Evolutionary conservation across 2,888 invertebrate genomes (phyloP), one percentile per base, ranked within the genome.

Genomic region (Pasiphila rectangulata): DNA sequence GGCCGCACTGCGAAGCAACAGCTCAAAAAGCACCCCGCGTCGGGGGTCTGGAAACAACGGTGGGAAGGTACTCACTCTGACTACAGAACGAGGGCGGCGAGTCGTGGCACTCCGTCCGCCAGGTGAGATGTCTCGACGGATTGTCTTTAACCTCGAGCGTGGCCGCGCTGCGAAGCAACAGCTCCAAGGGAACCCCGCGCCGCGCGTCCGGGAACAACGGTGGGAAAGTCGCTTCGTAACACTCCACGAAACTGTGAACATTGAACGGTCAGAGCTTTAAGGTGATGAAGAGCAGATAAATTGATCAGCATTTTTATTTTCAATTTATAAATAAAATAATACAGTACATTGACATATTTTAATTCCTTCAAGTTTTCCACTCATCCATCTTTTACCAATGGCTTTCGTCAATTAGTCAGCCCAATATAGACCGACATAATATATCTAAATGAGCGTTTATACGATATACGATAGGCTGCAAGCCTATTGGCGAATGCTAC

Each of bases 1-100:
- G 5, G 93, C 91, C 5, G 97, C 91, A 74, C 96, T 96, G 37
- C 96, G 94, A 16, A 98, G 91, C 42, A 98, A 85, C 82, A 98
- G 95, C 75, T 98, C 98, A 44, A 98, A 79, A 0, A 96, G 94
- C 9, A 97, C 97, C 2, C 97, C 96, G 47, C 82, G 90, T 2
- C 91, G 91, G 0, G 63, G 16, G 63, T 92, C 91, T n/a, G 93
- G 77, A 7, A 88, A 79, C 32, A 94, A 72, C 17, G 89, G 71
- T 6, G 92, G 91, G 73, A 94, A 95, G 69, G 93, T 93, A 73
- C 79, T 75, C 20, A 82, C 81, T 81, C 10, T 63, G 69, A 21
- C 61, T 54, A 5, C 59, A 54, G 24, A 57, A 51, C 3, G 59
- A 49, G 0, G 67, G 63, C 42, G 76, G 65, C 4, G 69, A 48